These are phyloP conservation scores for Gymnoscelis rufifasciata DNA, from an alignment of 2,888 invertebrate genomes.

Conservation along the genomic window DNA sequence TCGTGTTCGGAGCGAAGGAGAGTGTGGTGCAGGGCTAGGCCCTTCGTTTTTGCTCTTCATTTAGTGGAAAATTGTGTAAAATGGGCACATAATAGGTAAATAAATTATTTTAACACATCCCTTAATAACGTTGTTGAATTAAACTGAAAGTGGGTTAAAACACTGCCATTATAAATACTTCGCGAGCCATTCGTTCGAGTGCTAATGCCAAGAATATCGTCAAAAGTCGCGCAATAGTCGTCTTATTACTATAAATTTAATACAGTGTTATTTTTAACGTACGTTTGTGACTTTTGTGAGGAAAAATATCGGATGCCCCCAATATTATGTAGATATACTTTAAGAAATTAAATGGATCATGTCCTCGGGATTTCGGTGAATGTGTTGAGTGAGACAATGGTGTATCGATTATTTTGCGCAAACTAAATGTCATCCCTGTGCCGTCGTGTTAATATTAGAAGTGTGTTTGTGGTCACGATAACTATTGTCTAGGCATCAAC, in stretches of 20 bases:
- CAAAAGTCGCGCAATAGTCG: constrained; percentile 67
- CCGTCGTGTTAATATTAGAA: constrained; percentile 78
- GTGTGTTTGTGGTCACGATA: constrained; percentile 72
- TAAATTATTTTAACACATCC: constrained; percentile 42
- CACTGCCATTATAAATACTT: constrained; percentile 56
- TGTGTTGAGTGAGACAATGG: constrained; percentile 77
- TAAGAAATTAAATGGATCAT: constrained; percentile 41
- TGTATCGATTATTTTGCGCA: constrained; percentile 79
- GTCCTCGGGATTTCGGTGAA: constrained; percentile 64
- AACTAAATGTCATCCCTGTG: constrained; percentile 78
- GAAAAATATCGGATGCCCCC: constrained; percentile 29
- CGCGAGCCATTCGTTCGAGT: constrained; percentile 51
- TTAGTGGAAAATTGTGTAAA: constrained; percentile 69
- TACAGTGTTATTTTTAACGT: constrained; percentile 59
- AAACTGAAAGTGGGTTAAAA: constrained; percentile 30
- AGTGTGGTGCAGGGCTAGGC: constrained; percentile 76
- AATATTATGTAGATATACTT: constrained; percentile 28
- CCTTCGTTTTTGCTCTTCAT: constrained; percentile 74
- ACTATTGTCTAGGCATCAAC: constrained; percentile 77
- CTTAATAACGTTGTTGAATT: constrained; percentile 18
- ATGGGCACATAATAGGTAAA: constrained; percentile 79
- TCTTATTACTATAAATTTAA: constrained; percentile 58
- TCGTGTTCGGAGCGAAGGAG: constrained; percentile 75
- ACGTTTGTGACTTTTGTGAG: constrained; percentile 36
- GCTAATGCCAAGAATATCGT: constrained; percentile 73